Evolutionary conservation across 2,113 vertebrate genomes (phyloP).

Genomic region (Tretioscincus oriximinensis): DNA sequence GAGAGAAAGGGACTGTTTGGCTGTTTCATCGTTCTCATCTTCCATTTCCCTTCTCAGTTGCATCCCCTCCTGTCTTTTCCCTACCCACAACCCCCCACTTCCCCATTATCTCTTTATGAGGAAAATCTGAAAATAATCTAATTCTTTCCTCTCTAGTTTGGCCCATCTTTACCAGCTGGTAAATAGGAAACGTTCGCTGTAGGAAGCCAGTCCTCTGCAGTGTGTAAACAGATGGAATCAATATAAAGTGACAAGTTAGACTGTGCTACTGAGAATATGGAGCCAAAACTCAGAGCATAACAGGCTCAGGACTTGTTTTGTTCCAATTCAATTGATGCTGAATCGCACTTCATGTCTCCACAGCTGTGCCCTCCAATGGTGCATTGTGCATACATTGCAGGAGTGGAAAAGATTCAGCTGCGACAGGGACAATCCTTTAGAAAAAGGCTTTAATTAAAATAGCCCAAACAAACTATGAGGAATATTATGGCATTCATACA

Average conservation of each 20-base stretch:
- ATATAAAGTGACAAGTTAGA: slow-evolving; percentile 84
- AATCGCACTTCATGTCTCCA: slow-evolving; percentile 76
- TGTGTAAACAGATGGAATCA: slow-evolving; percentile 85
- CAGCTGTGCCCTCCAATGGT: slow-evolving; percentile 76
- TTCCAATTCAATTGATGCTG: slow-evolving; percentile 83
- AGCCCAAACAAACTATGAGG: slow-evolving; percentile 70
- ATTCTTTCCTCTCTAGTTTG: slow-evolving; percentile 82
- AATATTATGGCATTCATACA: slow-evolving; percentile 72
- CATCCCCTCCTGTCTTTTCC: neutral
- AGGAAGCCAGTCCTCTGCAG: slow-evolving; percentile 79
- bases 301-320: slow-evolving; percentile 71
- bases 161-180: slow-evolving; percentile 82
- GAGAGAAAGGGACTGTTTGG: neutral
- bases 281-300: slow-evolving; percentile 75
- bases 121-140: slow-evolving; percentile 71
- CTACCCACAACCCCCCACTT: slow-evolving; percentile 33
- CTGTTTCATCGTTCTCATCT: neutral
- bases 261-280: slow-evolving; percentile 71
- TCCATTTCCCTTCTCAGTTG: neutral
- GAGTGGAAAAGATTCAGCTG: slow-evolving; percentile 49
- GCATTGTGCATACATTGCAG: slow-evolving; percentile 39
- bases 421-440: slow-evolving; percentile 77
- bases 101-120: slow-evolving; percentile 72
- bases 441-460: slow-evolving; percentile 79
- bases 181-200: slow-evolving; percentile 85